Conservation (phyloP, 2,797 vertebrate species). For the Rhabdomys pumilio region DNA sequence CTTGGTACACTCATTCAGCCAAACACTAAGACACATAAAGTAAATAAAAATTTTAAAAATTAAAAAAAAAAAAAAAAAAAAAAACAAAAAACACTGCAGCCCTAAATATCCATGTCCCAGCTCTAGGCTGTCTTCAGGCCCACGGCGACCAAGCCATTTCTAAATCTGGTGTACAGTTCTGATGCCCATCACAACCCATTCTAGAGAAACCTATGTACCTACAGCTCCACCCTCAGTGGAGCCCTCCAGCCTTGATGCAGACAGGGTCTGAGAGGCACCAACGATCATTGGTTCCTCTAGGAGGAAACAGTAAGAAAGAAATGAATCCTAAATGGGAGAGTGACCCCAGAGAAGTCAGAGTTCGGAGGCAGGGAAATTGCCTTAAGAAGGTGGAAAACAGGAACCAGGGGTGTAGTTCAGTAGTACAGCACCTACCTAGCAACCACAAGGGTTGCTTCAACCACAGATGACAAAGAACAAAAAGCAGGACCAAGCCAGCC, state of each 20-base stretch:
- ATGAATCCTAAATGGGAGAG: background rate
- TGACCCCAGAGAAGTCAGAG: background rate
- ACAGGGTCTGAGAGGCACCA: background rate
- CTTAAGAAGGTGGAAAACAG: background rate
- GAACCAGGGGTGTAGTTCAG: background rate
- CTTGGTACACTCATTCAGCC: background rate
- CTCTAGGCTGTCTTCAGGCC: background rate
- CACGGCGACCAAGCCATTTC: accelerated
- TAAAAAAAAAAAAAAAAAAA: background rate
- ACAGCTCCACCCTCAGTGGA: background rate
- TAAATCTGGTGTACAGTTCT: background rate
- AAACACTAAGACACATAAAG: background rate
- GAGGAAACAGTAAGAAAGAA: background rate
- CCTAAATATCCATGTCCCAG: background rate
- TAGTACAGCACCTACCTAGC: background rate
- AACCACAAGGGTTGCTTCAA: background rate
- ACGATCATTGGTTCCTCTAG: background rate
- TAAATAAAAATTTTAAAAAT: background rate
- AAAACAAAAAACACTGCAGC: background rate
- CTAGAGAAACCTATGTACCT: background rate
- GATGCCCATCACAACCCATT: background rate
- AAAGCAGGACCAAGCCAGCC: background rate
- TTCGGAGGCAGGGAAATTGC: background rate
- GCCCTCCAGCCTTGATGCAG: background rate
- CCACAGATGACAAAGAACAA: background rate